Percentiles rank a stretch among this genome's conserved stretches.
Evolutionary conservation across 2,888 invertebrate genomes (phyloP).

Genomic region (Eupelmus urozonus): DNA sequence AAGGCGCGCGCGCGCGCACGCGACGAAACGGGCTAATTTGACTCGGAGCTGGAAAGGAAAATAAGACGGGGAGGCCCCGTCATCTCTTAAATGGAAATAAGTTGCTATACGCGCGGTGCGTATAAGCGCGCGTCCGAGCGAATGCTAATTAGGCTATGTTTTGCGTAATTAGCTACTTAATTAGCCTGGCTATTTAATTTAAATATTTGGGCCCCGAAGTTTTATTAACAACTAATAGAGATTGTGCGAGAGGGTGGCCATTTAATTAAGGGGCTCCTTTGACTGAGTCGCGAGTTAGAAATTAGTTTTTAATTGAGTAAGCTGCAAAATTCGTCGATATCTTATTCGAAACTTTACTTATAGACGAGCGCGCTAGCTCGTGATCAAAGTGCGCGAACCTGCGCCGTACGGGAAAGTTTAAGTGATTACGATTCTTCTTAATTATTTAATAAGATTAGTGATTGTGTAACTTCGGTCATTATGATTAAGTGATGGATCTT

Average conservation of each 20-base stretch:
- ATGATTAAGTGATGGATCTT: no score
- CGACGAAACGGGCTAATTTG: slow-evolving; percentile 34
- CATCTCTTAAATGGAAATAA: slow-evolving; percentile 44
- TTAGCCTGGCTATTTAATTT: slow-evolving; percentile 24
- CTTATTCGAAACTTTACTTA: not conserved
- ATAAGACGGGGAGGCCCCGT: slow-evolving; percentile 20
- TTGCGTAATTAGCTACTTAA: slow-evolving; percentile 40
- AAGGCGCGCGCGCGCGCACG: slow-evolving; percentile 37
- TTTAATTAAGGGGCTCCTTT: not conserved
- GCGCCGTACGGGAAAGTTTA: not conserved
- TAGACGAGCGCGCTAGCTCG: not conserved
- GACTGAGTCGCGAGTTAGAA: slow-evolving; percentile 65
- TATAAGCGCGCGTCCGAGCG: no score
- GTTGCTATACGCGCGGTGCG: not conserved
- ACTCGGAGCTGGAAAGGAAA: slow-evolving; percentile 28
- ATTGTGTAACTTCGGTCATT: no score
- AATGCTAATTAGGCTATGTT: slow-evolving; percentile 39
- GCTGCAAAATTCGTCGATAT: slow-evolving; percentile 21
- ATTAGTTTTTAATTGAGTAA: slow-evolving; percentile 37
- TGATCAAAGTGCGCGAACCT: not conserved
- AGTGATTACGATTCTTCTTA: not conserved
- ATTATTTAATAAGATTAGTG: not conserved
- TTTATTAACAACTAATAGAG: slow-evolving; percentile 37
- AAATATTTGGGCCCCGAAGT: slow-evolving; percentile 67
- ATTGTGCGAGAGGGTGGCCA: not conserved